A percentile compares a stretch with the other conserved stretches of the same genome.
Conservation (phyloP, 2,113 vertebrate genomes). For the Clupea harengus region DNA sequence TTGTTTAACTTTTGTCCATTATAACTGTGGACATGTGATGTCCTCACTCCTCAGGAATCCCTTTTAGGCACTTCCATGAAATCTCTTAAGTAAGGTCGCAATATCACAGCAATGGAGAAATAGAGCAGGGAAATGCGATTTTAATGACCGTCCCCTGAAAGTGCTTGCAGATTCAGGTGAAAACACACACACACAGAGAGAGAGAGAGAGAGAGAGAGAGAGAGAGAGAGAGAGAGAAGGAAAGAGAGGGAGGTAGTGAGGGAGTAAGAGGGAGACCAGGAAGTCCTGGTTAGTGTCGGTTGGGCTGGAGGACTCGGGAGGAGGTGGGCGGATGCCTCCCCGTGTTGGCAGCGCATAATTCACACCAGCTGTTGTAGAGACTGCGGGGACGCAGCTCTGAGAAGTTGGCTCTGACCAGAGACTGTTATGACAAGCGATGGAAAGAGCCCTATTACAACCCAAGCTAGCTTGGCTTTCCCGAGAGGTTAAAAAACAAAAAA, state of each 20-base stretch:
- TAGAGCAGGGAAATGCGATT: not conserved
- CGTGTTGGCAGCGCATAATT: constrained; percentile 51
- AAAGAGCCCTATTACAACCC: constrained; percentile 46
- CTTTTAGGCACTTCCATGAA: not conserved
- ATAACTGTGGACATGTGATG: not conserved
- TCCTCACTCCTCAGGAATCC: not conserved
- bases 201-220: not conserved
- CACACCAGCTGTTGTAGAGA: constrained; percentile 53
- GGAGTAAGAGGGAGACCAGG: constrained; percentile 21
- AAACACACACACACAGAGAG: not conserved
- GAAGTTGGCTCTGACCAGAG: constrained; percentile 43
- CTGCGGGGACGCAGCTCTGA: constrained; percentile 34
- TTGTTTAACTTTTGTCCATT: not conserved
- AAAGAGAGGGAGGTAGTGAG: not conserved
- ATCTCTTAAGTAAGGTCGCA: not conserved
- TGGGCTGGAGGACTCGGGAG: constrained; percentile 41
- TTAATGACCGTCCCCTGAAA: not conserved
- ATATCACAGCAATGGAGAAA: not conserved
- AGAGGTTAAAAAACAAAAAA: constrained; percentile 24
- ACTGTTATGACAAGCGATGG: constrained; percentile 59
- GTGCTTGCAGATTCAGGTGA: not conserved
- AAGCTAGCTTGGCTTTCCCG: constrained; percentile 40
- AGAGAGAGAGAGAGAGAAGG: not conserved
- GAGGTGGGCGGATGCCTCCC: constrained; percentile 47
- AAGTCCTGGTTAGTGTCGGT: constrained; percentile 36